phyloP scores from a whole-genome alignment of 2,113 vertebrate genomes.

The Agelaius tricolor region DNA sequence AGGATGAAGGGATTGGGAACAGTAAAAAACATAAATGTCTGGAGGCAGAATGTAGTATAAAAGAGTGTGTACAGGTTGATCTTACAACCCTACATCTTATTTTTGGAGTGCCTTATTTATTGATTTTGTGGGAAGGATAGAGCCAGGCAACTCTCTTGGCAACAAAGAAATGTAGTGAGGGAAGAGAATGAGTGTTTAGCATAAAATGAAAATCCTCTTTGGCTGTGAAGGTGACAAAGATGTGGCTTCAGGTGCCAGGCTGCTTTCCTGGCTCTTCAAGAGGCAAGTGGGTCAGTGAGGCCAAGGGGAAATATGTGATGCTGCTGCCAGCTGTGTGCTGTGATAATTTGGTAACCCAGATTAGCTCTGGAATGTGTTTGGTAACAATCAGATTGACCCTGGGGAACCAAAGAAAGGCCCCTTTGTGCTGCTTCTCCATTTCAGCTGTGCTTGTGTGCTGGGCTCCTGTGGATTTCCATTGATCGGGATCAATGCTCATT shows the following conservation, averaged over 20 bases:
- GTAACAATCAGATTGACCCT: neutral
- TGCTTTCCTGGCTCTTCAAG: neutral
- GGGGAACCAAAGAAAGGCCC: neutral
- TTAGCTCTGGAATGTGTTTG: neutral
- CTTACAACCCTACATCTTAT: neutral
- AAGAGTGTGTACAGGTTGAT: neutral
- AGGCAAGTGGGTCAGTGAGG: neutral
- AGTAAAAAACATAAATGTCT: neutral
- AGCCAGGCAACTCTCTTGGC: neutral
- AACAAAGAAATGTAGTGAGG: neutral
- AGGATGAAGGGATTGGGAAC: neutral
- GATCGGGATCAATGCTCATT: neutral
- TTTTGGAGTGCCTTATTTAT: conserved; percentile 4
- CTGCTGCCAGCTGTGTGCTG: neutral
- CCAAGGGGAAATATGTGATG: neutral
- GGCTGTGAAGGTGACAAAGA: neutral
- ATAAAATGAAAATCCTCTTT: neutral
- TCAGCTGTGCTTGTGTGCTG: neutral
- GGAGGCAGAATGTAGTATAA: neutral
- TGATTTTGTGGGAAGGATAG: neutral
- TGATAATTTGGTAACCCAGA: neutral
- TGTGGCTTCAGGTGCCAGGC: neutral
- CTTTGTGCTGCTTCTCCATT: neutral
- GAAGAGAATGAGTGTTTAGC: neutral
- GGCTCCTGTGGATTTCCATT: neutral